Evolutionary conservation across 2,888 invertebrate genomes (phyloP).

Genomic region (Polydrusus cervinus): DNA sequence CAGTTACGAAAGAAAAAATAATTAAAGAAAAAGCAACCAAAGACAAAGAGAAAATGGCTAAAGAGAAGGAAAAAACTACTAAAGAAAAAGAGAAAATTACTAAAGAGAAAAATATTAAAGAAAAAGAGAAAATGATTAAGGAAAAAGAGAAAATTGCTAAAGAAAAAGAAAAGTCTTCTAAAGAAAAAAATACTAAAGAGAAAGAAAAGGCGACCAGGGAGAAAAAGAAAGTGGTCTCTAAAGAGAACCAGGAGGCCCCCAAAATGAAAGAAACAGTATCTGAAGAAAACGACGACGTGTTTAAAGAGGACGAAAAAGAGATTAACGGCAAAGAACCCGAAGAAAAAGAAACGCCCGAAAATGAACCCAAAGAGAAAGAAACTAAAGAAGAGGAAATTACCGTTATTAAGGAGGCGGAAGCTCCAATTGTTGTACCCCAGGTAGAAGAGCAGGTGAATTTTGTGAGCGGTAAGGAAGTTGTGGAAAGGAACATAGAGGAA

Average conservation of each 20-base stretch:
- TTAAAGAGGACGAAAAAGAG: slow-evolving; percentile 48
- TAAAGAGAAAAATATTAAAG: not conserved
- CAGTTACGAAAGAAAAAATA: slow-evolving; percentile 23
- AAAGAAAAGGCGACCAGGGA: not conserved
- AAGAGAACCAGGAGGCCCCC: not conserved
- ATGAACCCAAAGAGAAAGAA: slow-evolving; percentile 45
- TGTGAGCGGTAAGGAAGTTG: slow-evolving; percentile 10
- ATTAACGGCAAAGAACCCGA: slow-evolving; percentile 53
- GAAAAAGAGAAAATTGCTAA: not conserved
- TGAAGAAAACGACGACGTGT: not conserved
- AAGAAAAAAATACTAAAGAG: slow-evolving; percentile 4
- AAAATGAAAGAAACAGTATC: not conserved
- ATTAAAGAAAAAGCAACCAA: not conserved
- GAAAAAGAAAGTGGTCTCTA: not conserved
- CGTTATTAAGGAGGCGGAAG: slow-evolving; percentile 40
- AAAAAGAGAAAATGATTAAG: not conserved
- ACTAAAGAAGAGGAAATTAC: slow-evolving; percentile 47
- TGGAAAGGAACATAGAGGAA: slow-evolving; percentile 41
- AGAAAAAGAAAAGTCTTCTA: not conserved
- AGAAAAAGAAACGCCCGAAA: slow-evolving; percentile 51
- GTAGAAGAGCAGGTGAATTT: not conserved
- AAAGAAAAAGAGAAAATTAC: slow-evolving; percentile 1
- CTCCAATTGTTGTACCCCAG: not conserved
- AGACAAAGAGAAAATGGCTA: not conserved
- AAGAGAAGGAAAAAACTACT: not conserved